Evolutionary conservation across 2,888 invertebrate genomes (phyloP).

Genomic region (Cheilosia scutellata): DNA sequence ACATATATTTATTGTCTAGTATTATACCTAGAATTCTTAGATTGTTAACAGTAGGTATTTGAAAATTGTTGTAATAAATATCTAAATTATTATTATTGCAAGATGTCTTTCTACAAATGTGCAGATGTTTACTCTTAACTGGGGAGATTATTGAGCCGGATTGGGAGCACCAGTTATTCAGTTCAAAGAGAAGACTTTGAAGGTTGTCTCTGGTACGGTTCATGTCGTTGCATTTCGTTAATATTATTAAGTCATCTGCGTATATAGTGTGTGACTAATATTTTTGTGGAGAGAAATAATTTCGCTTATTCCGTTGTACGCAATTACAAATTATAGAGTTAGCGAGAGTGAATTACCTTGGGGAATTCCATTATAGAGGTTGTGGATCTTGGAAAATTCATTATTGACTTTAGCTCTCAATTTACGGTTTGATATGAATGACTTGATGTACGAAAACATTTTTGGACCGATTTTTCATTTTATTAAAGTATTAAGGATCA

Average conservation of each 20-base stretch:
- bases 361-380: background rate
- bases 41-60: too few species aligned
- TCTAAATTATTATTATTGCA: background rate
- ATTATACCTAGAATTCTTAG: too few species aligned
- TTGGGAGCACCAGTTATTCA: too few species aligned
- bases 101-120: too few species aligned
- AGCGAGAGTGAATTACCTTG: background rate
- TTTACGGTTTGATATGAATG: slow-evolving; percentile 17
- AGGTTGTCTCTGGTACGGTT: too few species aligned
- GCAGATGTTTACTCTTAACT: too few species aligned
- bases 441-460: background rate
- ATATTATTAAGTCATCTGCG: background rate
- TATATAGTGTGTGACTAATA: background rate
- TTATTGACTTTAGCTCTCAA: background rate
- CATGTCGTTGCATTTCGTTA: too few species aligned
- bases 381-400: background rate
- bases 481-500: background rate
- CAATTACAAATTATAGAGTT: background rate
- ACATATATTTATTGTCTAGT: too few species aligned
- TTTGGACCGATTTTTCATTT: slow-evolving; percentile 7
- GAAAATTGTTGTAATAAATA: too few species aligned
- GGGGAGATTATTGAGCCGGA: too few species aligned
- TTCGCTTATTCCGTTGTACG: background rate
- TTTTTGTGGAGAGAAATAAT: background rate
- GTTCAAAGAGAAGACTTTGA: too few species aligned